Base-by-base conservation (phyloP, 2,888 invertebrate genomes). In the Scaptomyza polygonia region DNA sequence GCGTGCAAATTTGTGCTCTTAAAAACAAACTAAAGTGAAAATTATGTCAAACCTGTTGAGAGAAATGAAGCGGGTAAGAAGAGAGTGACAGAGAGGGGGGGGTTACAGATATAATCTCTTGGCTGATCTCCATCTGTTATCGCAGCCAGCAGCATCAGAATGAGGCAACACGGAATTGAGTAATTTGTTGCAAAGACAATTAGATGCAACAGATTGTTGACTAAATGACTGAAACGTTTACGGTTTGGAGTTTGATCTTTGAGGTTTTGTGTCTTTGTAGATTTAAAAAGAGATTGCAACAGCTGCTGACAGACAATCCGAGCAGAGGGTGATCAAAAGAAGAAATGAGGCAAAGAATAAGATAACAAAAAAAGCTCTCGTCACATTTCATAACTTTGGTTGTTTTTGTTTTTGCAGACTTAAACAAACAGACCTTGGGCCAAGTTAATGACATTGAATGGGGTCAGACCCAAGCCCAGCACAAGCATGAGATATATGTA, bases 371-470 rank as follows among this genome's bases (percentile, higher is more conserved):
- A 21, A 21, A 44, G 21, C 45, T 62, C 67, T 65, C 72, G 65
- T 66, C 71, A 68, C 82, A 79, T 66, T 74, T 82, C 85, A 85
- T 82, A 81, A 82, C 30, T 30, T 30, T n/a, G n/a, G 1, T 30
- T 82, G 79, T 74, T 74, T 47, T 62, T 61, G 3, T 5, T 25
- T 25, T 25, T 25, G 25, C 25, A 5, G 25, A 25, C 25, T 12
- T 11, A 82, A 74, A 58, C 74, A 81, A 77, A 81, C 67, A 85
- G 81, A 86, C 84, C 86, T 88, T 86, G 88, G 76, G 66, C 73
- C 75, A 48, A 79, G 86, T 84, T 88, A 86, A 86, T 88, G 88
- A 75, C 88, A 85, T 87, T 85, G 84, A 88, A 88, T 85, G 84
- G 78, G 88, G 88, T 87, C 88, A 84, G 40, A 54, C 62, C 4